A percentile compares a stretch with the other conserved stretches of the same genome.
Conservation (phyloP, 2,113 vertebrate species). For the Dicentrarchus labrax region DNA sequence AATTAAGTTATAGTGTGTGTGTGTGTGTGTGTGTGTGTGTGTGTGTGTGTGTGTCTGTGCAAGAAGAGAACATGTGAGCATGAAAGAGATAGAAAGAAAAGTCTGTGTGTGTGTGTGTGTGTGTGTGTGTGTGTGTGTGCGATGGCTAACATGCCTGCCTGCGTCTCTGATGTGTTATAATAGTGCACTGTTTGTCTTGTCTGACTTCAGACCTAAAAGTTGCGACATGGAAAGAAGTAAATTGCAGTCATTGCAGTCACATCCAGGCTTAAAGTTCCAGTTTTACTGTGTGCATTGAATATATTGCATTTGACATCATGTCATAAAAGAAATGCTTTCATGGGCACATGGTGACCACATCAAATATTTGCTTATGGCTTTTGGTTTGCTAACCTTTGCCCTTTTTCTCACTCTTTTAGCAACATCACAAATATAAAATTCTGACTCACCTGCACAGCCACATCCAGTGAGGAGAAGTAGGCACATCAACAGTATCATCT, state of each 20-base stretch:
- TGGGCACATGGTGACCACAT: constrained; percentile 49
- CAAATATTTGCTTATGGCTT: constrained; percentile 34
- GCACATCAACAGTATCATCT: constrained; percentile 35
- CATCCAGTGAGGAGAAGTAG: constrained; percentile 47
- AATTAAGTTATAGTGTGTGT: constrained; percentile 28
- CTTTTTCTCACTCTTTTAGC: constrained; percentile 1
- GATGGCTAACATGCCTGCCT: neutral
- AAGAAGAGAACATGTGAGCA: neutral
- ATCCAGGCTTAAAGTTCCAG: constrained; percentile 15
- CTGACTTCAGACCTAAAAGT: constrained; percentile 49
- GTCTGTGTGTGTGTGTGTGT: constrained; percentile 7
- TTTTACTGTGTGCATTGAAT: constrained; percentile 48
- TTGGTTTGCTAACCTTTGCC: constrained; percentile 18
- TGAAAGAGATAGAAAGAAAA: neutral
- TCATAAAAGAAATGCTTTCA: constrained; percentile 56
- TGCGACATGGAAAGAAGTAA: constrained; percentile 52
- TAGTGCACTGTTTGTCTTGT: constrained; percentile 52
- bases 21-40: neutral
- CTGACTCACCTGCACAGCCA: constrained; percentile 57
- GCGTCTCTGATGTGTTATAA: constrained; percentile 34
- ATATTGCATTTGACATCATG: constrained; percentile 48
- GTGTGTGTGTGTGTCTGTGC: neutral
- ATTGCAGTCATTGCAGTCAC: constrained; percentile 37
- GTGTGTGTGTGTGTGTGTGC: neutral
- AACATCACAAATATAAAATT: constrained; percentile 23